These are phyloP conservation scores for Linnaemya tessellans DNA, from an alignment of 2,888 invertebrate species.

Conservation along the genomic window DNA sequence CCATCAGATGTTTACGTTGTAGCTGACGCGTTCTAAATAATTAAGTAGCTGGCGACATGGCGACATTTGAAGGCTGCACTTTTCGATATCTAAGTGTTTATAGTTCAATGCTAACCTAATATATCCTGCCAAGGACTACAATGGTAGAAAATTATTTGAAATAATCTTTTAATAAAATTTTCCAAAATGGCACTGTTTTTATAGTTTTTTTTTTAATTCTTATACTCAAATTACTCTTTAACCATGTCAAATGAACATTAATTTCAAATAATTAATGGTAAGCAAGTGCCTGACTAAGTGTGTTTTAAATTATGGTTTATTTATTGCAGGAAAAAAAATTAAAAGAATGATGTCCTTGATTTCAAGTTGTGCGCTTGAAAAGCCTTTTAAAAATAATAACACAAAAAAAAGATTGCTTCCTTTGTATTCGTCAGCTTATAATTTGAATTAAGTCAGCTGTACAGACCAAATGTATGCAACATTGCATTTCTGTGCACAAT, in stretches of 20 bases:
- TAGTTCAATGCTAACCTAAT: too few relatives aligned
- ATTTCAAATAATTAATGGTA: constrained; percentile 33
- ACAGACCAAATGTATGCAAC: constrained; percentile 8
- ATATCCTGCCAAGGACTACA: too few relatives aligned
- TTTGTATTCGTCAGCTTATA: constrained; percentile 47
- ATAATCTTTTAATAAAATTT: too few relatives aligned
- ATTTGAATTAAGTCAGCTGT: constrained; percentile 40
- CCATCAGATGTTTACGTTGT: too few relatives aligned
- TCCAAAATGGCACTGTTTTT: too few relatives aligned
- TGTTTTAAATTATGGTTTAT: constrained; percentile 40
- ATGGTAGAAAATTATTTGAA: too few relatives aligned
- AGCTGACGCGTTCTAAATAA: too few relatives aligned
- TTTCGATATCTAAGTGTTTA: too few relatives aligned
- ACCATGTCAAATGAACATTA: constrained; percentile 47
- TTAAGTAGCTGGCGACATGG: too few relatives aligned
- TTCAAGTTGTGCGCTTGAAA: constrained; percentile 36
- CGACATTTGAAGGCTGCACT: too few relatives aligned
- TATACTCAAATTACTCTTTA: constrained; percentile 38
- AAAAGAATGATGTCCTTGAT: constrained; percentile 63
- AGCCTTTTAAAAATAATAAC: neutral
- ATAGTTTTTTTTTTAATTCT: neutral
- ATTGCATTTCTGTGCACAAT: constrained; percentile 33
- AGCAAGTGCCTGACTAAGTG: constrained; percentile 15
- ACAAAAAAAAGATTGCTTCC: constrained; percentile 1
- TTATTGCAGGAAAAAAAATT: neutral